Base-by-base conservation (phyloP, 2,797 vertebrate genomes). In the Galagoides demidoff region DNA sequence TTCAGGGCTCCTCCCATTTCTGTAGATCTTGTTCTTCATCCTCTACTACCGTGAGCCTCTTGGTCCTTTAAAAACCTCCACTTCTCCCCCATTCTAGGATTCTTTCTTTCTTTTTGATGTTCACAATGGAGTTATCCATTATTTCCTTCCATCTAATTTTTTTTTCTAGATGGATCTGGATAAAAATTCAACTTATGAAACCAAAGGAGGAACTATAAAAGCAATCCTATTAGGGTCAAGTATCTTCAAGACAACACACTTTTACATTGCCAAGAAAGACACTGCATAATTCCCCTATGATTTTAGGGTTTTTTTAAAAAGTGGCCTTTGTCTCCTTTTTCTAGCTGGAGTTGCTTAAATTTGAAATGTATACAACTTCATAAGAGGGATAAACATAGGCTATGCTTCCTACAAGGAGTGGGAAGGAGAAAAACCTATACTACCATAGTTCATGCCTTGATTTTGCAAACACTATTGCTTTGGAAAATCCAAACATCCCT, bases 241-340 rank as follows among this genome's bases (percentile, higher is more conserved):
- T 90, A 66, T 85, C 90, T 94, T 95, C 68, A 92, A 96, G 55
- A 78, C 52, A 63, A 92, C 55, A 92, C 70, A 96, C 34, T 85
- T 89, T 68, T n/a, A 84, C 59, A 61, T 77, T 64, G 49, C 16
- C 88, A 90, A 96, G 25, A 83, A 86, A 55, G 82, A 76, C 20
- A 85, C 7, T 66, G 70, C 31, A 94, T 85, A 95, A 95, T 57
- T 83, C 23, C 57, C 29, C 43, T 76, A 34, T 37, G 59, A 45
- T 79, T 93, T 79, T 92, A 82, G 8, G 71, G 10, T 49, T 49
- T 12, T 45, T 49, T 27, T n/a, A 23, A 94, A 89, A 66, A 94
- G 39, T 79, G 22, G 37, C 43, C 39, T 92, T 70, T 92, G 55
- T 77, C 39, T 92, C 34, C 14, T 63, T 89, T 86, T 31, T 78